Base-by-base conservation (phyloP, 1,140 invertebrate species). In the Hyphantria cunea region DNA sequence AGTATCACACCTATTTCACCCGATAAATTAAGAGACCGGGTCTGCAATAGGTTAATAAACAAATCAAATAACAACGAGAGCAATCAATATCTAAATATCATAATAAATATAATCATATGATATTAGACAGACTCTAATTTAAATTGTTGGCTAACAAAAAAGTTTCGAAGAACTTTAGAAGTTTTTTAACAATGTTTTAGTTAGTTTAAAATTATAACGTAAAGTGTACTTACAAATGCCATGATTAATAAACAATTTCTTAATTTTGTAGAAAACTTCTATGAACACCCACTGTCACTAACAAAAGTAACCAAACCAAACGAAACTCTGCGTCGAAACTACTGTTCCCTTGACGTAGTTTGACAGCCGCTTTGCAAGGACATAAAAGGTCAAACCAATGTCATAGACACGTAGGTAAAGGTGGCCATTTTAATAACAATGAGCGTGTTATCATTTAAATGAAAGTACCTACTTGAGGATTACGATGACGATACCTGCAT, bases 311-410 rank as follows among this genome's bases (percentile, higher is more conserved):
- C n/a, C n/a, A n/a, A n/a, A n/a, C n/a, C n/a, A n/a, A n/a, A n/a
- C 17, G 17, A 25, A 25, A 25, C 17, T 25, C 17, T 25, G 17
- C 17, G 5, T 5, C 17, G 17, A 25, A 25, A 25, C 17, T 25
- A 5, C 5, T 25, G 17, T 25, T n/a, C 17, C 17, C 17, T 25
- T 25, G 17, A 25, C 17, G 44, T 73, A 73, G 59, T 83, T 79
- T 82, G 82, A 83, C 80, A 86, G 83, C 70, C 66, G 74, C 50
- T 74, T 58, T 44, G 59, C 54, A 72, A 73, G 72, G 73, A 78
- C 73, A 74, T 67, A 74, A 80, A 69, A 87, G 84, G 84, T 87
- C 84, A 85, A 66, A 64, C 45, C 81, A 87, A 87, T 82, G 84
- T 80, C 81, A 85, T 62, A 76, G 68, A 68, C 66, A 64, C 63